Evolutionary conservation across 2,888 invertebrate species (phyloP), one percentile per base, ranked within the genome.

Genomic region (Oscheius sp.): DNA sequence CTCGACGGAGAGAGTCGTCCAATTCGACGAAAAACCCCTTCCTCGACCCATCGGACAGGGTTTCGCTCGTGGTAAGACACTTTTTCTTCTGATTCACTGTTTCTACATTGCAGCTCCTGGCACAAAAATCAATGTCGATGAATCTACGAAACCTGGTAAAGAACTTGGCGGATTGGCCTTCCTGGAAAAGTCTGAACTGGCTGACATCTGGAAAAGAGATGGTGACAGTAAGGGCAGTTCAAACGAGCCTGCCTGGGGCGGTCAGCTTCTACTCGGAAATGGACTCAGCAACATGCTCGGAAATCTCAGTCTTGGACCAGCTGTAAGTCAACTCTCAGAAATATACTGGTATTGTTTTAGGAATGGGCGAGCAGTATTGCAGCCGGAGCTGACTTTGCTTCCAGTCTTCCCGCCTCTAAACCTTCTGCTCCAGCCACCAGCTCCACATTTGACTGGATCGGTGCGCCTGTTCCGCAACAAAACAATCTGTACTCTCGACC

Each of bases 201-300:
- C 68, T 35, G 55, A 68, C 48, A 63, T 63, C n/a, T 63, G 63
- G 63, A 63, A 48, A 33, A 29, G 48, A n/a, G 63, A 63, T 47
- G 63, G 48, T 3, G 48, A 63, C 42, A 42, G 42, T 7, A 42
- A 48, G 9, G 51, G 50, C 29, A 29, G 5, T 53, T 5, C 55
- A 4, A 55, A 55, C 32, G 74, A 70, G 37, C 55, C 74, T 13
- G 74, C 70, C 10, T 74, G 74, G 74, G 62, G 70, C n/a, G 51
- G 70, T n/a, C 70, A 74, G 53, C 42, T 74, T 5, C 62, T 74
- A 2, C 68, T 68, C 33, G 51, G 60, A 32, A 73, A 73, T 42
- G 60, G 60, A 1, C 50, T 71, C 33, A 32, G 60, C 1, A 66
- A 51, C 29, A 66, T 66, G 66, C 33, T 53, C 13, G 63, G 63